Conservation (phyloP, 2,113 vertebrate genomes). For the Urocynchramus pylzowi region DNA sequence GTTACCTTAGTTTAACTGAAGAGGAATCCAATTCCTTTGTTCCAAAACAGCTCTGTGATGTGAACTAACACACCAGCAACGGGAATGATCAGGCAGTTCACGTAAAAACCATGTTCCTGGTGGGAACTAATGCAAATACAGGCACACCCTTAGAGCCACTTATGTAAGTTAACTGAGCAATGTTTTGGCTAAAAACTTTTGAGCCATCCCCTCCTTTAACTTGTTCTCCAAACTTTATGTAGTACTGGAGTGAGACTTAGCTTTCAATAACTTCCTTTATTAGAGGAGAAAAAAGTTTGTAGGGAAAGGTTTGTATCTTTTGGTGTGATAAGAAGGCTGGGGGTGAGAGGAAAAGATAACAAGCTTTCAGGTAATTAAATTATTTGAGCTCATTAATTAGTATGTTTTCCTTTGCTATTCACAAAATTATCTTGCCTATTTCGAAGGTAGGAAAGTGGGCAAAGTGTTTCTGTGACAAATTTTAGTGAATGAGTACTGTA, state of each 20-base stretch:
- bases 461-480: neutral
- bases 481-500: neutral
- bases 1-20: constrained; percentile 1
- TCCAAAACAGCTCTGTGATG: neutral
- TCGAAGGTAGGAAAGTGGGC: neutral
- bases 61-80: neutral
- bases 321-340: neutral
- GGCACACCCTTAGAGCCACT: neutral
- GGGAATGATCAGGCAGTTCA: neutral
- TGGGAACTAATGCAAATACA: neutral
- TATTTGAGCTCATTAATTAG: neutral
- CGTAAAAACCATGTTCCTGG: neutral
- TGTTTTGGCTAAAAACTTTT: neutral
- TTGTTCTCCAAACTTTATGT: neutral
- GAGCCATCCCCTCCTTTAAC: neutral
- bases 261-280: neutral
- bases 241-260: neutral
- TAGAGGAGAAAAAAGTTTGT: neutral
- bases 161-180: neutral
- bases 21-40: neutral
- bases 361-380: neutral
- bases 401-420: neutral
- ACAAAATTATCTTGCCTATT: neutral
- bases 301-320: neutral
- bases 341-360: neutral